Percentiles rank a stretch among this genome's conserved stretches.
These are phyloP conservation scores for Volucella inflata DNA, from an alignment of 2,888 invertebrate genomes.

Conservation along the genomic window DNA sequence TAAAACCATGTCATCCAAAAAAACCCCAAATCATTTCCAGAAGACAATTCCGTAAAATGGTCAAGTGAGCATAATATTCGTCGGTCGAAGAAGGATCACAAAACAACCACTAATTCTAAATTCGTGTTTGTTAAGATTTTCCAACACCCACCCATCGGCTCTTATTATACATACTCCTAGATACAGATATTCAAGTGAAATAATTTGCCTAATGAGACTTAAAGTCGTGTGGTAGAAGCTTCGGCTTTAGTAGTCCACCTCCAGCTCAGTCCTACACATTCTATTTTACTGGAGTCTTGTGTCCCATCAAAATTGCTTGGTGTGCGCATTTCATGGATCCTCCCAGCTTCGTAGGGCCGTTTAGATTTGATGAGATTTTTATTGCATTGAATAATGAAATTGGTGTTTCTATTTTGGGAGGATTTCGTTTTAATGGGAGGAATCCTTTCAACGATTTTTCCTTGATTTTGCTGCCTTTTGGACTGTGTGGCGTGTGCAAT, in stretches of 20 bases:
- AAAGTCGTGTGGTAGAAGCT: too few relatives aligned
- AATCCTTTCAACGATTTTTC: constrained; percentile 23
- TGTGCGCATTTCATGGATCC: constrained; percentile 9
- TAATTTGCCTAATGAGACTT: constrained; percentile 51
- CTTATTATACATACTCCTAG: too few relatives aligned
- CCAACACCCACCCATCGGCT: not conserved
- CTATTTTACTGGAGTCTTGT: constrained; percentile 3
- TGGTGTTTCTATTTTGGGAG: constrained; percentile 35
- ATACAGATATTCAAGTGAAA: constrained; percentile 29
- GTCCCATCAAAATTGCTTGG: constrained; percentile 32
- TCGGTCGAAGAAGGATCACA: not conserved
- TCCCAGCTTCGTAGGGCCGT: constrained; percentile 21
- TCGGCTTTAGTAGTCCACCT: constrained; percentile 34
- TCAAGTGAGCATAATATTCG: not conserved
- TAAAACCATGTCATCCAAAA: not conserved
- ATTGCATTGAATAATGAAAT: constrained; percentile 44
- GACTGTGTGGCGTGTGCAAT: constrained; percentile 3
- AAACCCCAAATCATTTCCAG: not conserved
- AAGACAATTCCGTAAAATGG: constrained; percentile 18
- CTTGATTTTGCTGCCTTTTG: not conserved
- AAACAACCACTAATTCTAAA: not conserved
- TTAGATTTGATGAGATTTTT: constrained; percentile 42
- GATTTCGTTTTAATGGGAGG: constrained; percentile 11
- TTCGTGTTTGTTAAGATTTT: constrained; percentile 9
- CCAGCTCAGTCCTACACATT: not conserved